Evolutionary conservation across 35 echinoderm and acorn worm genomes (phyloP).

Genomic region (Apostichopus japonicus): DNA sequence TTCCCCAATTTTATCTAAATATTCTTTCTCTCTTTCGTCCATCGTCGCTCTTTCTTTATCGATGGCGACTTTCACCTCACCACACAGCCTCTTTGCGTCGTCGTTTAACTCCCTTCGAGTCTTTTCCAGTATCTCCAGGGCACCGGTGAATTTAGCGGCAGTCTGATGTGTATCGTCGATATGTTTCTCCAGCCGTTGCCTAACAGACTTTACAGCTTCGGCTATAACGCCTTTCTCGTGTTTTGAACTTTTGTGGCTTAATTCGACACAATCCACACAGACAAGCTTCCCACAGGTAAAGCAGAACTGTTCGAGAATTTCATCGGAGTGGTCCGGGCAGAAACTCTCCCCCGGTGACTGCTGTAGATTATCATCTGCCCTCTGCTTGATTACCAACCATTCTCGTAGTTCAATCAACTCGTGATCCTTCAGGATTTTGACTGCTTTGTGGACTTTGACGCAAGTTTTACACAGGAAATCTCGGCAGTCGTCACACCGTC

Average conservation of each 20-base stretch:
- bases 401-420: constrained; percentile 53
- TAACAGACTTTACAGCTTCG: constrained; percentile 57
- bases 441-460: constrained; percentile 64
- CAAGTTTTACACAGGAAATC: constrained; percentile 87
- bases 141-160: constrained; percentile 85
- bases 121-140: constrained; percentile 80
- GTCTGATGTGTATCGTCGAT: constrained; percentile 64
- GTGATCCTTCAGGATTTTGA: constrained; percentile 79
- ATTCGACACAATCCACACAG: constrained; percentile 74
- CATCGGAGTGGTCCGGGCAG: constrained; percentile 65
- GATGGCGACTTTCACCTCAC: constrained; percentile 73
- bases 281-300: constrained; percentile 41
- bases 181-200: constrained; percentile 58
- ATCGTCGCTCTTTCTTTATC: constrained; percentile 71
- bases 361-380: constrained; percentile 20
- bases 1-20: constrained; percentile 67
- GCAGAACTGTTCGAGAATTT: constrained; percentile 68
- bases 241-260: constrained; percentile 61
- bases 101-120: constrained; percentile 63
- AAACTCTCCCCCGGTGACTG: constrained; percentile 31
- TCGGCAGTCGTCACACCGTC: constrained; percentile 73
- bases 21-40: constrained; percentile 64
- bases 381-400: constrained; percentile 57
- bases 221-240: constrained; percentile 27
- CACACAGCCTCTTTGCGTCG: constrained; percentile 64